Evolutionary conservation across 2,797 vertebrate genomes (phyloP), one percentile per base, ranked within the genome.

Genomic region (Crax fasciolata): DNA sequence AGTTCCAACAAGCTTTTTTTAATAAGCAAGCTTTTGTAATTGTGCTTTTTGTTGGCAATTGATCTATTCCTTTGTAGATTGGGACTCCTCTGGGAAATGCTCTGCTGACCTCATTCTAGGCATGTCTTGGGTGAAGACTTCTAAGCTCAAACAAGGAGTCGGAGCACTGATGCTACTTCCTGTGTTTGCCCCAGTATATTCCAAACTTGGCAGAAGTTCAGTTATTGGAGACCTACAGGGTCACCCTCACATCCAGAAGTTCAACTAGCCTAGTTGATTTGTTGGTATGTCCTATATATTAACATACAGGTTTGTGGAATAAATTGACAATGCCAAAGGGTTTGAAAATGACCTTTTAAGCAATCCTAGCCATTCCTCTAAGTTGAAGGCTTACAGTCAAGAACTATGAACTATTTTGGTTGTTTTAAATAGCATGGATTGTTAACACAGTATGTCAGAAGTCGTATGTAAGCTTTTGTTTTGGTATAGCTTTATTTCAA

Each of bases 281-380:
- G 17, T 54, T 82, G 28, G 7, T 17, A 10, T 6, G 30, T 49
- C 7, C 10, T 38, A 2, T 25, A 3, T 3, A 6, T 49, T 18
- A 63, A 16, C 49, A 23, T 19, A 41, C n/a, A 71, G 4, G 1
- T 58, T 85, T 54, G 5, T 23, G n/a, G 41, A 59, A 71, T 30
- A 84, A 77, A 68, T 44, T 46, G 57, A 21, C 23, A 57, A 14
- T 32, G 27, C 27, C 30, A 28, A 28, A 65, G 23, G 35, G 13
- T 8, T 74, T 83, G 57, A 11, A 63, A 55, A 35, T 91, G 54
- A 46, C 10, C 44, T 94, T 79, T 91, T n/a, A 43, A 83, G 27
- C n/a, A 79, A 11, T 38, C n/a, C 43, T 73, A 62, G 30, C 18
- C 32, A 20, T 55, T 44, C 41, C 44, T 21, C 11, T 7, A 71